Conservation (phyloP, 2,797 vertebrate species). For the Eupleurogrammus muticus region DNA sequence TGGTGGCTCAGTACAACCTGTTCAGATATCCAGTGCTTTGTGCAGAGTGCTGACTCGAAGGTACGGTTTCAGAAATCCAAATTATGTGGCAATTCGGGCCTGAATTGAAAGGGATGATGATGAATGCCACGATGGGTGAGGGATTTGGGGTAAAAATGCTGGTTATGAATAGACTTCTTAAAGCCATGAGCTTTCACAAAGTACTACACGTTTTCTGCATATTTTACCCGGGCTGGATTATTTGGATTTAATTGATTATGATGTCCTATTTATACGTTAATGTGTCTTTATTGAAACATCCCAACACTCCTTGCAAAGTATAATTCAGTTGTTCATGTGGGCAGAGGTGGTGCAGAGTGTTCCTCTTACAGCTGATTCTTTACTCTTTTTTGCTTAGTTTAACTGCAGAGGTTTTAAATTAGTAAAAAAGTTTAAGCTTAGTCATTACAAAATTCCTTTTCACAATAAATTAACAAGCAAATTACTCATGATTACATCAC, state of each 20-base stretch:
- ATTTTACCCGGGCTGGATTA: not conserved
- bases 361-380: not conserved
- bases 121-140: conserved; percentile 25
- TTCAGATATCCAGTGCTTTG: conserved; percentile 6
- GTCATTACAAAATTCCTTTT: conserved; percentile 19
- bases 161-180: not conserved
- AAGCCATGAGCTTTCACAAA: not conserved
- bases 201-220: not conserved
- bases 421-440: conserved; percentile 1
- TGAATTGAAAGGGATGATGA: conserved; percentile 22
- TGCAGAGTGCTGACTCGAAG: conserved; percentile 5
- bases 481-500: conserved; percentile 50
- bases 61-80: conserved; percentile 44
- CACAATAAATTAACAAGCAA: conserved; percentile 8
- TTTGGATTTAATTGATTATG: not conserved
- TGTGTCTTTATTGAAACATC: not conserved
- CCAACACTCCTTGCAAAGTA: not conserved
- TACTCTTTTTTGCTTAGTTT: conserved; percentile 8
- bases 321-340: not conserved
- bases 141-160: conserved; percentile 9
- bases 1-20: conserved; percentile 7
- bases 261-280: not conserved
- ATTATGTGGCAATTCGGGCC: conserved; percentile 49
- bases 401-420: not conserved
- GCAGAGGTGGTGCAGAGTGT: not conserved